Evolutionary conservation across 2,888 invertebrate species (phyloP).

Genomic region (Steinernema hermaphroditum): DNA sequence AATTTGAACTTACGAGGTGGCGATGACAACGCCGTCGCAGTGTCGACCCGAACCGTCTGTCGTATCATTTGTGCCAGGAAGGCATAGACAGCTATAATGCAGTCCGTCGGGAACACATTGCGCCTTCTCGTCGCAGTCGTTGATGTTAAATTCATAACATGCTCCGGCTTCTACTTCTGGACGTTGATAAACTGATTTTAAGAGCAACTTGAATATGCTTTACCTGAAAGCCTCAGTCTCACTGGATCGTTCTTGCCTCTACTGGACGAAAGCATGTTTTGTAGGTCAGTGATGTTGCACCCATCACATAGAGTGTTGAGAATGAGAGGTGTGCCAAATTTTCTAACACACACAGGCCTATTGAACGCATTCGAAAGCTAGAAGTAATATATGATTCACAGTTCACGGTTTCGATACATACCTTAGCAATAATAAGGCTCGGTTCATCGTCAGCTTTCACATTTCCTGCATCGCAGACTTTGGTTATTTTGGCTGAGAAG

Average conservation of each 20-base stretch:
- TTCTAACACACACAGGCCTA: constrained; percentile 29
- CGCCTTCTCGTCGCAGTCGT: constrained; percentile 45
- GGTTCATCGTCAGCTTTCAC: constrained; percentile 35
- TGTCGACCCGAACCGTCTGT: constrained; percentile 45
- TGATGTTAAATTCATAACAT: constrained; percentile 36
- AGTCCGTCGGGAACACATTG: constrained; percentile 39
- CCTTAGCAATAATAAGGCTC: constrained; percentile 31
- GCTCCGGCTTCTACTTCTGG: constrained; percentile 33
- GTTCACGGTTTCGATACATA: constrained; percentile 15
- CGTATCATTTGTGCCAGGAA: constrained; percentile 48
- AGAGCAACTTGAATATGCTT: background rate
- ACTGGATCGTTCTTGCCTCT: background rate
- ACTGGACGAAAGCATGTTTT: background rate
- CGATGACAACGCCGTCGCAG: constrained; percentile 48
- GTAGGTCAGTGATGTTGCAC: constrained; percentile 28
- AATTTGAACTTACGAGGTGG: constrained; percentile 35
- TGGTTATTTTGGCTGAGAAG: constrained; percentile 31
- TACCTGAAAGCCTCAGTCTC: background rate
- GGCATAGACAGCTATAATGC: constrained; percentile 40
- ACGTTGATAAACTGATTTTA: background rate
- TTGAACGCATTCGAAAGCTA: constrained; percentile 30
- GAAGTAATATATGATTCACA: background rate
- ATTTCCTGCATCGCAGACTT: constrained; percentile 30
- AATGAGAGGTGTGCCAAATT: constrained; percentile 23
- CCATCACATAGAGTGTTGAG: constrained; percentile 33